Percentiles rank a stretch among this genome's conserved stretches.
Conservation (phyloP, 2,797 vertebrate genomes). For the Lutjanus argentimaculatus region DNA sequence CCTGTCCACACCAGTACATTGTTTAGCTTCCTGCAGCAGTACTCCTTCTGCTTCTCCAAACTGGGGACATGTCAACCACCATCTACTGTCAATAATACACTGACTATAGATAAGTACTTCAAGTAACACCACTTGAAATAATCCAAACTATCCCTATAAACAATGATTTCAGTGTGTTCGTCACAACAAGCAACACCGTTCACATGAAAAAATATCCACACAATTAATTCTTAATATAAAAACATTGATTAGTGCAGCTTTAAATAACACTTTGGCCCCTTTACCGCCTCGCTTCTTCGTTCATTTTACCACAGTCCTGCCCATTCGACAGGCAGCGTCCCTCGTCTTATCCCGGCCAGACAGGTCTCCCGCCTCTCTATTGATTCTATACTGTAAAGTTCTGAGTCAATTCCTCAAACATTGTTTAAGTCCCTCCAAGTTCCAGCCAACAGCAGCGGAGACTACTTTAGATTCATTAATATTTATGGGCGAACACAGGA, state of each 20-base stretch:
- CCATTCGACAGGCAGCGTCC: neutral
- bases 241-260: constrained; percentile 16
- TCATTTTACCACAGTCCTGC: neutral
- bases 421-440: constrained; percentile 23
- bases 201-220: neutral
- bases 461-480: constrained; percentile 66
- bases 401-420: constrained; percentile 44
- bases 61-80: too few species aligned
- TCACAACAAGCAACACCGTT: neutral
- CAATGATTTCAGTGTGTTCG: neutral
- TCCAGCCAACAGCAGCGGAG: constrained; percentile 31
- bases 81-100: too few species aligned
- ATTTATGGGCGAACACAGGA: constrained; percentile 63
- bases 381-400: constrained; percentile 22
- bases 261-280: neutral
- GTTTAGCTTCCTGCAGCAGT: too few species aligned
- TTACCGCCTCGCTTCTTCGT: constrained; percentile 8
- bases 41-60: too few species aligned
- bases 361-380: constrained; percentile 30
- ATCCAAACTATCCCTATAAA: too few species aligned
- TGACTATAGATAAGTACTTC: too few species aligned
- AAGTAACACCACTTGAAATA: too few species aligned
- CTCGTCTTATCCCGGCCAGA: neutral
- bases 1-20: too few species aligned
- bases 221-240: constrained; percentile 15